phyloP scores from a whole-genome alignment of 2,797 vertebrate species.

The Clarias pachynema region DNA sequence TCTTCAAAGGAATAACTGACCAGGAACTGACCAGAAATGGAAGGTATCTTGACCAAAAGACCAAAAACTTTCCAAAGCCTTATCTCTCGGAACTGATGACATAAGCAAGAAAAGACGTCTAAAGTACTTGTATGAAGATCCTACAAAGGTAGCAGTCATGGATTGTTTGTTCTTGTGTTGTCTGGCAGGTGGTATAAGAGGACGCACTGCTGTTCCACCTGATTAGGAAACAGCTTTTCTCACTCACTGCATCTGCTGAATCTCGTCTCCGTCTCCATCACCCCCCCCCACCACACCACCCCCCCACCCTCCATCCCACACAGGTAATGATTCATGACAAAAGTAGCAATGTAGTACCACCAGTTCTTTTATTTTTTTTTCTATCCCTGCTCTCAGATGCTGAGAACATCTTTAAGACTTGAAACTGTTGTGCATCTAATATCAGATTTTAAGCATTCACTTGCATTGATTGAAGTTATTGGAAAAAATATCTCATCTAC shows the following conservation, averaged over 20 bases:
- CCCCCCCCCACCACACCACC: background rate
- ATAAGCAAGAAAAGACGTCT: background rate
- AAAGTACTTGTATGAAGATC: background rate
- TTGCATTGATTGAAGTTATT: background rate
- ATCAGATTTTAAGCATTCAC: background rate
- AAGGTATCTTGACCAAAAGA: background rate
- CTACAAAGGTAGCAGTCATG: conserved; percentile 12
- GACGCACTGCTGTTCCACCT: conserved; percentile 9
- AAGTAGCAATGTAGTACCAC: conserved; percentile 14
- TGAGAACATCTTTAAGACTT: background rate
- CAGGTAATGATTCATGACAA: conserved; percentile 34
- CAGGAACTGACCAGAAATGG: background rate
- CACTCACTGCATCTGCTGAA: conserved; percentile 22
- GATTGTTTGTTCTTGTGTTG: conserved; percentile 2
- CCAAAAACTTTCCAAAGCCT: background rate
- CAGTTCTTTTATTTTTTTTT: background rate
- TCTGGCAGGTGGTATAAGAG: conserved; percentile 25
- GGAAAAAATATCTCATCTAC: background rate
- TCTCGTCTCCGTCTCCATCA: background rate
- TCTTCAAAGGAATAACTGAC: background rate
- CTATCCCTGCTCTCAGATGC: background rate
- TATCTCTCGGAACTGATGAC: background rate
- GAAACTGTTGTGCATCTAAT: background rate
- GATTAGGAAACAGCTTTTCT: conserved; percentile 23
- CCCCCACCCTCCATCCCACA: background rate